Percentiles rank a stretch among this genome's conserved stretches.
These are phyloP conservation scores for Heterocephalus glaber DNA, from an alignment of 2,113 vertebrate genomes.

Conservation along the genomic window DNA sequence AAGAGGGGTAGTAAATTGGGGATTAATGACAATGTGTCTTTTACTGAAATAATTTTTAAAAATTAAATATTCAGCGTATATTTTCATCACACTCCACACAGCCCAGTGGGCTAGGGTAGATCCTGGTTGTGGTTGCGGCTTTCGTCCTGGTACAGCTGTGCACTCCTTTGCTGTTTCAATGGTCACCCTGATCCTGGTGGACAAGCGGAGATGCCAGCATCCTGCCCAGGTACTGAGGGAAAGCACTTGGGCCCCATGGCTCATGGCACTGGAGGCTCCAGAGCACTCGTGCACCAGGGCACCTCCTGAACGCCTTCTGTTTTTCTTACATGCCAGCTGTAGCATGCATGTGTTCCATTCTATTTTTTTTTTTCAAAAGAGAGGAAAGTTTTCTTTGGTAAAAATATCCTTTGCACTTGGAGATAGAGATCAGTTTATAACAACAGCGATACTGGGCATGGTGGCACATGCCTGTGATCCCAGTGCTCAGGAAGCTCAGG, in stretches of 20 bases:
- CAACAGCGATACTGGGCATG: not conserved
- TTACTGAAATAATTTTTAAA: not conserved
- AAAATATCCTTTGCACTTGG: not conserved
- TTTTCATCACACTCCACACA: not conserved
- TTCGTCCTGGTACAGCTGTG: not conserved
- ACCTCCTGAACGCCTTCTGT: not conserved
- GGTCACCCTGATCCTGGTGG: not conserved
- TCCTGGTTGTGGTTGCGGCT: accelerated
- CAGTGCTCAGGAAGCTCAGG: not conserved
- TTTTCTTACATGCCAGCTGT: not conserved
- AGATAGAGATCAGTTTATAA: not conserved
- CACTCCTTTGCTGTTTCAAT: accelerated
- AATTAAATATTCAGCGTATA: not conserved
- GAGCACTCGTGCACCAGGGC: not conserved
- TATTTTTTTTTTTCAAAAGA: not conserved
- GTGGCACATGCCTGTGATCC: not conserved
- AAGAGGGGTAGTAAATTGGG: not conserved
- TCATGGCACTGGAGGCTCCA: accelerated
- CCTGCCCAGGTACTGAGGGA: accelerated
- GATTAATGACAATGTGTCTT: not conserved
- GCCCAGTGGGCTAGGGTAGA: not conserved
- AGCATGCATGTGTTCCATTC: not conserved
- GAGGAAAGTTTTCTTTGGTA: not conserved
- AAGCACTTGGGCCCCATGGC: accelerated
- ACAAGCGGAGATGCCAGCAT: accelerated